These are phyloP conservation scores for Vidua macroura DNA, from an alignment of 2,113 vertebrate genomes.

Conservation along the genomic window DNA sequence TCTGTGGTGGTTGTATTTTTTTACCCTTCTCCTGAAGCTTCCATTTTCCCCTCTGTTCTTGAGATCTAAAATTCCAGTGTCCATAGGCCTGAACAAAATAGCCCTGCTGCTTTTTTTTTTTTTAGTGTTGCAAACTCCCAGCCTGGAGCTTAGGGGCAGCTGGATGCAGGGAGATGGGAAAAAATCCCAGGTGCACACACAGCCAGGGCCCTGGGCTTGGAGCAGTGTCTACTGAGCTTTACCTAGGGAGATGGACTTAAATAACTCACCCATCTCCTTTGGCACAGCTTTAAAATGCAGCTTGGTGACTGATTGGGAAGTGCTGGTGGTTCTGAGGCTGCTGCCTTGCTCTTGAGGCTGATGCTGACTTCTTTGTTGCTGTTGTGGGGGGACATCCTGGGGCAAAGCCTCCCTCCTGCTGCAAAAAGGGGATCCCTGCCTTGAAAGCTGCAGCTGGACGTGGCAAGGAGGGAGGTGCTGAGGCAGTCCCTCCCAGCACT, in stretches of 20 bases:
- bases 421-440: not conserved
- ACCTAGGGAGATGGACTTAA: not conserved
- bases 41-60: not conserved
- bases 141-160: not conserved
- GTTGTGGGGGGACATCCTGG: not conserved
- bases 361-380: fast-evolving
- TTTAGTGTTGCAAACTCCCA: not conserved
- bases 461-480: not conserved
- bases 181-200: fast-evolving
- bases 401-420: not conserved
- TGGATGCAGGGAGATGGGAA: not conserved
- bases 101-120: not conserved
- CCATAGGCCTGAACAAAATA: not conserved
- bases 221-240: not conserved
- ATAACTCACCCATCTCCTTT: not conserved
- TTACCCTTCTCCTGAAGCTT: not conserved
- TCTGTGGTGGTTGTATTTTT: fast-evolving
- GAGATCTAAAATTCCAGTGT: not conserved
- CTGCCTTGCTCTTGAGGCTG: not conserved
- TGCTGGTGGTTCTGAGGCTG: not conserved
- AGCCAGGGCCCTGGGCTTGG: not conserved
- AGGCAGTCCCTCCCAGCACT: not conserved
- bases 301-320: not conserved
- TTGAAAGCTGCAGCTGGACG: not conserved
- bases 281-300: not conserved